A percentile compares a stretch with the other conserved stretches of the same genome.
phyloP scores from a whole-genome alignment of 2,113 vertebrate genomes.

The Hyaena hyaena region DNA sequence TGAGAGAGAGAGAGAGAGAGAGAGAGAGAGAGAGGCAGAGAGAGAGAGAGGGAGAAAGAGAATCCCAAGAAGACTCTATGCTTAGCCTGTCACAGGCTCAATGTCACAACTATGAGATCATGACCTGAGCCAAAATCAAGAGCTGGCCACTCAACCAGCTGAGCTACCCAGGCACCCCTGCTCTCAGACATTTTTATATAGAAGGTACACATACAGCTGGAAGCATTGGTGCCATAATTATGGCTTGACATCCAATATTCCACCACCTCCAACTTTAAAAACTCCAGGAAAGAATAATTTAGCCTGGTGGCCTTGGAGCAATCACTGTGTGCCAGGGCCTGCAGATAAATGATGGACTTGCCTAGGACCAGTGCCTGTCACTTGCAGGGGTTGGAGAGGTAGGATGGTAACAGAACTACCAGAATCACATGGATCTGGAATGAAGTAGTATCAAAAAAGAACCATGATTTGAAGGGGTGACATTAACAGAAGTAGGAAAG shows the following conservation, averaged over 20 bases:
- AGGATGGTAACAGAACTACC: neutral
- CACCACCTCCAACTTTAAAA: neutral
- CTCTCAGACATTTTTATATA: neutral
- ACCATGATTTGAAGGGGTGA: neutral
- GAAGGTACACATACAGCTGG: neutral
- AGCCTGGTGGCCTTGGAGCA: neutral
- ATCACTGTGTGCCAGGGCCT: neutral
- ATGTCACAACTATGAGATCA: no score
- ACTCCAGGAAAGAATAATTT: neutral
- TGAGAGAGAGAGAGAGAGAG: no score
- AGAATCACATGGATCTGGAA: neutral
- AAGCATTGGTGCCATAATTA: neutral
- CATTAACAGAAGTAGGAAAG: neutral
- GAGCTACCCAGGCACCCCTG: no score
- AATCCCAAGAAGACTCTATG: no score
- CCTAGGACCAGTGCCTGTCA: neutral
- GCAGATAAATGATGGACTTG: neutral
- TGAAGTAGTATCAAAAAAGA: neutral
- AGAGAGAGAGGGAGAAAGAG: no score
- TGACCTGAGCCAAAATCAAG: no score
- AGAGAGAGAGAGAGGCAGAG: no score
- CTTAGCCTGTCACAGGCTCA: no score
- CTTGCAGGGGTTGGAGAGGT: neutral
- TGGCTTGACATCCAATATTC: neutral
- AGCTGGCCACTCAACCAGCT: no score